A percentile compares a stretch with the other conserved stretches of the same genome.
Evolutionary conservation across 2,888 invertebrate species (phyloP).

Genomic region (Caenorhabditis japonica): DNA sequence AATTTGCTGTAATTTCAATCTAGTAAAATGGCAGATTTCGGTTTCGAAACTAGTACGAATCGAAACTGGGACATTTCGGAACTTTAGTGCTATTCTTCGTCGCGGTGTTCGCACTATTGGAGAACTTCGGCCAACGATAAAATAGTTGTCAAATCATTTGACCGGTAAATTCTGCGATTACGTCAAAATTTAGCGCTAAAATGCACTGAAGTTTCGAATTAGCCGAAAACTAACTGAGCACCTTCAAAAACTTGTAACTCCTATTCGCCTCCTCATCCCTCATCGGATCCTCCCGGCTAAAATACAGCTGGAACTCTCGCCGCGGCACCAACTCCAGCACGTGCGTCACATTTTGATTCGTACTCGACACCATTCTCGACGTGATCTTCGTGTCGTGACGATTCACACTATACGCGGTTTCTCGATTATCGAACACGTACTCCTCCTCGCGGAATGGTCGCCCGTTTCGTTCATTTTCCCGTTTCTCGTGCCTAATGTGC

Average conservation of each 20-base stretch:
- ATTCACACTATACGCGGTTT: conserved; percentile 25
- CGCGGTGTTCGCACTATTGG: no score
- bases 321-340: neutral
- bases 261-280: conserved; percentile 25
- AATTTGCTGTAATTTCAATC: no score
- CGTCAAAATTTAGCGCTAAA: no score
- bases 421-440: conserved; percentile 27
- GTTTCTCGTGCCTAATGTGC: conserved; percentile 5
- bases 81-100: no score
- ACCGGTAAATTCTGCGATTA: no score
- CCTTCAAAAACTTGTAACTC: conserved; percentile 38
- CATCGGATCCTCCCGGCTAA: conserved; percentile 27
- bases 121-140: no score
- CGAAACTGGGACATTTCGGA: no score
- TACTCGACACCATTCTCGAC: neutral
- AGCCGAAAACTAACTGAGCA: no score
- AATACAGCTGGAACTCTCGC: conserved; percentile 3
- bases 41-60: no score
- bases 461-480: neutral
- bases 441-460: conserved; percentile 6
- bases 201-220: no score
- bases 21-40: no score
- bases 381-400: neutral
- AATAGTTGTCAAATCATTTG: no score
- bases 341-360: neutral